Conservation (phyloP, 2,888 invertebrate species). For the Agrochola lota region DNA sequence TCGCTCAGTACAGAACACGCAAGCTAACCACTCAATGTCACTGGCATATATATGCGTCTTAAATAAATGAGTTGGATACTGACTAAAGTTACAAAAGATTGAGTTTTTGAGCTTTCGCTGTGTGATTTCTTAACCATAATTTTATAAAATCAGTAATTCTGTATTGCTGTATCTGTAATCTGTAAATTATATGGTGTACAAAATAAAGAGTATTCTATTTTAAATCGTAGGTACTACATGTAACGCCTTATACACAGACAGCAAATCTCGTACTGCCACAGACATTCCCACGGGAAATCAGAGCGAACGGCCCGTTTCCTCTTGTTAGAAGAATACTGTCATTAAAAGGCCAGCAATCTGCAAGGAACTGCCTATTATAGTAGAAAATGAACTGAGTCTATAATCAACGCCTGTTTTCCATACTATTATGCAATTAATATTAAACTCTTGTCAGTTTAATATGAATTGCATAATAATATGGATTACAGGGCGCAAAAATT, state of each 20-base stretch:
- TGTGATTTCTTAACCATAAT: background rate
- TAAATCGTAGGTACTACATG: background rate
- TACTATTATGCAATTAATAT: conserved; percentile 27
- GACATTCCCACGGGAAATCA: conserved; percentile 63
- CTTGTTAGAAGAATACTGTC: conserved; percentile 38
- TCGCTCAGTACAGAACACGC: too few species aligned
- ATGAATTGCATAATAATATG: too few species aligned
- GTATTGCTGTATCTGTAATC: background rate
- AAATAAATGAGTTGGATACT: too few species aligned
- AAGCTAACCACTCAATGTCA: too few species aligned
- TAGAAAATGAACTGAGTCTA: conserved; percentile 11
- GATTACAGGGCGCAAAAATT: too few species aligned
- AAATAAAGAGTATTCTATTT: background rate
- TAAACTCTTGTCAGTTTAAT: background rate
- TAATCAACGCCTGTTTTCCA: conserved; percentile 26
- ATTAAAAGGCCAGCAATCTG: conserved; percentile 31
- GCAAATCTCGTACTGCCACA: conserved; percentile 31
- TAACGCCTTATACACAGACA: background rate
- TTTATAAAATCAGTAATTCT: background rate
- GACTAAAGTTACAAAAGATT: background rate
- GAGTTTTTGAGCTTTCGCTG: background rate
- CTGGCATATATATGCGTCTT: too few species aligned
- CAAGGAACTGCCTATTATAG: conserved; percentile 5
- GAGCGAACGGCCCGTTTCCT: conserved; percentile 43
- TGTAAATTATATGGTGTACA: background rate